These are phyloP conservation scores for Melanotaenia nigrans DNA, from an alignment of 2,797 vertebrate genomes.

Conservation along the genomic window DNA sequence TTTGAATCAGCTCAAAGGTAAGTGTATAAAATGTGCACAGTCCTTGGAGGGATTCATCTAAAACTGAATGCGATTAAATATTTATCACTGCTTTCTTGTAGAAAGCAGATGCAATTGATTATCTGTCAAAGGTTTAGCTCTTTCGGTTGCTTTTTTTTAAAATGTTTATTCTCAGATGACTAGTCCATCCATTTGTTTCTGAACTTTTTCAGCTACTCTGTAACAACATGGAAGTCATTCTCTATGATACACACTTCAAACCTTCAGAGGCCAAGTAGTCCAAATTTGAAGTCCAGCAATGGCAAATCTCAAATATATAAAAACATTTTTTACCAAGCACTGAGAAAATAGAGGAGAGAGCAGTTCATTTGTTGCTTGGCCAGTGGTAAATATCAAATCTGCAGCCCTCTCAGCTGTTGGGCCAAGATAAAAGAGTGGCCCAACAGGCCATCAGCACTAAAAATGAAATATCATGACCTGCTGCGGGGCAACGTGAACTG, in stretches of 20 bases:
- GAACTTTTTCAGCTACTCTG: constrained; percentile 14
- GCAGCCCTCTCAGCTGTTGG: constrained; percentile 46
- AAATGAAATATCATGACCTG: constrained; percentile 72
- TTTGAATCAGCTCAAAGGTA: constrained; percentile 14
- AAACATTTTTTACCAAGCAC: constrained; percentile 16
- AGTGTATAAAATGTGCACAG: constrained; percentile 20
- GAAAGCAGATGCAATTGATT: constrained; percentile 44
- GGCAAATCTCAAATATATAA: constrained; percentile 28
- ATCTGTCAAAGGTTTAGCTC: constrained; percentile 36
- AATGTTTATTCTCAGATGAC: constrained; percentile 11
- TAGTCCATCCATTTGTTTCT: constrained; percentile 19
- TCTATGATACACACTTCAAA: neutral
- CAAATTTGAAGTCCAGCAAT: constrained; percentile 25
- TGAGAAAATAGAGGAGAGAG: constrained; percentile 41
- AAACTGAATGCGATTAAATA: constrained; percentile 48
- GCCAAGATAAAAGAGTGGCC: constrained; percentile 66
- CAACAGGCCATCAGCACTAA: constrained; percentile 61
- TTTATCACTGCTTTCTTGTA: constrained; percentile 31
- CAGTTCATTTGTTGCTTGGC: constrained; percentile 49
- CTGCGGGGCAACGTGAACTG: constrained; percentile 59
- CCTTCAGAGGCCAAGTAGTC: constrained; percentile 5
- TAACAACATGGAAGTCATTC: neutral
- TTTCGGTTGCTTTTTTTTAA: constrained; percentile 5
- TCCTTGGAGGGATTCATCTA: constrained; percentile 30
- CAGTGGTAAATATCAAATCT: constrained; percentile 71